A percentile compares a stretch with the other conserved stretches of the same genome.
Evolutionary conservation across 30 jellyfish, hydroid and myxozoan genomes (phyloP).

Genomic region (Hydractinia echinata): DNA sequence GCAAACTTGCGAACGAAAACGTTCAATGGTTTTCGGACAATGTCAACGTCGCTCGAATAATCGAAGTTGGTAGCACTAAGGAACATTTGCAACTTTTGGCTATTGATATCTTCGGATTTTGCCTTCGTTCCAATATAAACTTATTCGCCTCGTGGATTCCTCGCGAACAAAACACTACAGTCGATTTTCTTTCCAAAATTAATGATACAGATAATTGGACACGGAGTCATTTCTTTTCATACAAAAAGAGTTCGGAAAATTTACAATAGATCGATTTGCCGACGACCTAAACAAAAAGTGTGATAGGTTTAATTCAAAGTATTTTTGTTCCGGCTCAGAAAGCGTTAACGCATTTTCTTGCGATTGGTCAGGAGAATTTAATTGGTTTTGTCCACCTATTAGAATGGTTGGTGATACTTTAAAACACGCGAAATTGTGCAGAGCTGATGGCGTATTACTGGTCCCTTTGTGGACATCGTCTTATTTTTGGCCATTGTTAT

Average conservation of each 20-base stretch:
- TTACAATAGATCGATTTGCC: constrained; percentile 18
- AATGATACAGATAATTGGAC: too few relatives aligned
- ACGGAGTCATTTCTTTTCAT: too few relatives aligned
- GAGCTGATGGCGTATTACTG: not conserved
- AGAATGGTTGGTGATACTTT: constrained; percentile 3
- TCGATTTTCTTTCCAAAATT: too few relatives aligned
- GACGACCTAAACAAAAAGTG: constrained; percentile 1
- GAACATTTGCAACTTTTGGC: too few relatives aligned
- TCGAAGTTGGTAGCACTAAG: too few relatives aligned
- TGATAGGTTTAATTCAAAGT: constrained; percentile 1
- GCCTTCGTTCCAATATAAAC: too few relatives aligned
- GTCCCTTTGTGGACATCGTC: constrained; percentile 3
- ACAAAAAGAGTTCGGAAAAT: not conserved
- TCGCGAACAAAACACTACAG: too few relatives aligned
- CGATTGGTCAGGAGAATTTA: not conserved
- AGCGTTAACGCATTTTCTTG: constrained; percentile 6
- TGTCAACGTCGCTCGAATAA: too few relatives aligned
- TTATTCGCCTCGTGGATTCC: too few relatives aligned
- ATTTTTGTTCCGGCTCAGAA: constrained; percentile 9
- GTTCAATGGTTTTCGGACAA: too few relatives aligned
- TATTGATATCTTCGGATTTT: too few relatives aligned
- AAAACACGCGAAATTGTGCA: constrained; percentile 5
- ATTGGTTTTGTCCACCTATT: constrained; percentile 16
- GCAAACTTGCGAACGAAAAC: too few relatives aligned
- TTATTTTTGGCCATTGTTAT: constrained; percentile 12